Percentiles rank a stretch among this genome's conserved stretches.
phyloP scores from a whole-genome alignment of 2,797 vertebrate genomes.

The Columba guinea region DNA sequence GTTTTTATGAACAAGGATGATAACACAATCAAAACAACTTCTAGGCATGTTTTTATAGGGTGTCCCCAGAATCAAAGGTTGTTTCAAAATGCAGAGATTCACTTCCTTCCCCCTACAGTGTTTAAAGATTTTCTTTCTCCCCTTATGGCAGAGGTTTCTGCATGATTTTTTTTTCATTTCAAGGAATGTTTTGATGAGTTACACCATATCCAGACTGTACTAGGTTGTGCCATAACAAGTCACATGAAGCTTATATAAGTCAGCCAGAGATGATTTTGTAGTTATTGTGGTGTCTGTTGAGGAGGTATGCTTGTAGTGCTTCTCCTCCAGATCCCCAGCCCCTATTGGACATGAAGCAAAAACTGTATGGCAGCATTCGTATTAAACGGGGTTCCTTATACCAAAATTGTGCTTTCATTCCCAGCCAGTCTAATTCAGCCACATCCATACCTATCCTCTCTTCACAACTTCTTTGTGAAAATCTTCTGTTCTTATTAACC shows the following conservation, averaged over 20 bases:
- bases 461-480: neutral
- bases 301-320: neutral
- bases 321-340: neutral
- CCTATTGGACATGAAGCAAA: neutral
- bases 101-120: neutral
- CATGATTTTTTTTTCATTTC: neutral
- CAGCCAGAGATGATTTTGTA: neutral
- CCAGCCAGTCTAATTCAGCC: neutral
- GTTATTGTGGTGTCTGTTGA: neutral
- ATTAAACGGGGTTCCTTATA: neutral
- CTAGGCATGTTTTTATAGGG: neutral
- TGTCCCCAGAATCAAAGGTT: rapidly evolving
- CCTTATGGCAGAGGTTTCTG: neutral
- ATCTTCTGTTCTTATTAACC: neutral
- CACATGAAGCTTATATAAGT: rapidly evolving
- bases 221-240: neutral
- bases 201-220: neutral
- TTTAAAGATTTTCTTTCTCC: neutral
- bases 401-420: neutral
- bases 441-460: neutral
- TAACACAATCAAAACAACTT: neutral
- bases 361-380: neutral
- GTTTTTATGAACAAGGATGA: neutral
- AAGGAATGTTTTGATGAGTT: neutral
- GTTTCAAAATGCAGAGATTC: neutral